Evolutionary conservation across 64 coral and sea anemone species (phyloP), one percentile per base, ranked within the genome.

Genomic region (Dendrophyllia cribrosa): DNA sequence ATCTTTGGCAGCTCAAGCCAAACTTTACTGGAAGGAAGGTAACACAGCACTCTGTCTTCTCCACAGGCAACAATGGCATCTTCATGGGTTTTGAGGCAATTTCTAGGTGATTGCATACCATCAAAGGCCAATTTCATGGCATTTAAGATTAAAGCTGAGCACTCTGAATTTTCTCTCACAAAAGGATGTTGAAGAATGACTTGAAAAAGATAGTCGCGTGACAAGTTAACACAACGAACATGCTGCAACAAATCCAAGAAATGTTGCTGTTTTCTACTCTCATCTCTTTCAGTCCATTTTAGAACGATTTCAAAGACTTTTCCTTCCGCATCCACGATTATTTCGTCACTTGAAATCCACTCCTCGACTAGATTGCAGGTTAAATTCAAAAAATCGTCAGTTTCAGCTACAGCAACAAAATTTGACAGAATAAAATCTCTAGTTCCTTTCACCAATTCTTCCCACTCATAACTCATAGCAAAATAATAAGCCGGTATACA

Each of bases 41-140:
- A 85, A 9, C 90, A 83, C 19, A 92, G 61, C 19, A 78, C 71
- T 74, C 58, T 75, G 53, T 56, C 75, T 58, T 48, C 59, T 65
- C 90, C 80, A 43, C 68, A 83, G n/a, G 75, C 85, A 63, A 92
- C 82, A 53, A 92, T 73, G 21, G 52, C 70, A 51, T 92, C 70
- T 49, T 80, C 75, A 60, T 85, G 90, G 46, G 79, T 74, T 25
- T 85, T 70, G 7, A 92, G 24, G 44, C 90, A 92, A 73, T 75
- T 86, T 76, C 90, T 85, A 13, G 90, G 90, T 63, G 82, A 53
- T 19, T 85, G 55, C 7, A 72, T 73, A n/a, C 85, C 70, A 21
- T 75, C 25, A 43, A 78, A 92, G 3, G 72, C 48, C 70, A 21
- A 74, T 11, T 72, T 86, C 69, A 92, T 86, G 3, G 90, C 80